These are phyloP conservation scores for Parapristionchus giblindavisi DNA, from an alignment of 2,888 invertebrate species.

Conservation along the genomic window DNA sequence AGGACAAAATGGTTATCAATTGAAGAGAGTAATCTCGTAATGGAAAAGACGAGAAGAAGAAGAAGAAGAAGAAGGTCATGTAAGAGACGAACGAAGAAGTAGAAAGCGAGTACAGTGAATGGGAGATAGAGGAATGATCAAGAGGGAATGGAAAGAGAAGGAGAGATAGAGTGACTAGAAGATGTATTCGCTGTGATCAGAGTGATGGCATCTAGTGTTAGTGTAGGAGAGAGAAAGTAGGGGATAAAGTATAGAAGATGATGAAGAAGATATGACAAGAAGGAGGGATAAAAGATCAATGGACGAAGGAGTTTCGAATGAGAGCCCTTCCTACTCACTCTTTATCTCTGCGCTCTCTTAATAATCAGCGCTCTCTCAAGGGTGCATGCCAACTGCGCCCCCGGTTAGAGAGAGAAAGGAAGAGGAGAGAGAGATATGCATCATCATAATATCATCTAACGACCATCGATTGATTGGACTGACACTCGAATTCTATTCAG, in stretches of 20 bases:
- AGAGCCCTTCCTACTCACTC: neutral
- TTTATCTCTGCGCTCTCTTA: too few relatives aligned
- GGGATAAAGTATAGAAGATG: neutral
- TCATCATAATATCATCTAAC: too few relatives aligned
- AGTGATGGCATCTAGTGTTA: neutral
- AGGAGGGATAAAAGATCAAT: neutral
- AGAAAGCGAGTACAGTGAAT: neutral
- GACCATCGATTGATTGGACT: too few relatives aligned
- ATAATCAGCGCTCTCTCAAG: too few relatives aligned
- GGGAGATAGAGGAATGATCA: neutral
- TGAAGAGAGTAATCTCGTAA: neutral
- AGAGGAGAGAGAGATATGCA: conserved; percentile 16
- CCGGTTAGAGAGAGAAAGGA: neutral
- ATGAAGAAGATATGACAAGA: neutral
- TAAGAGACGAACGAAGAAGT: neutral
- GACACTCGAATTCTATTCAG: too few relatives aligned
- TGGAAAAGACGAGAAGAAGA: neutral
- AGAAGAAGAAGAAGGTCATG: neutral
- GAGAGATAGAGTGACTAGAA: neutral
- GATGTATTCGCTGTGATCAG: neutral
- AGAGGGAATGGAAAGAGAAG: conserved; percentile 1
- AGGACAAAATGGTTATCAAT: neutral
- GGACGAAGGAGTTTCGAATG: neutral
- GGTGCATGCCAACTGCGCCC: neutral
- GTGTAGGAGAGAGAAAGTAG: neutral